Base-by-base conservation (phyloP, 1,140 invertebrate species). In the Drosophila subobscura region DNA sequence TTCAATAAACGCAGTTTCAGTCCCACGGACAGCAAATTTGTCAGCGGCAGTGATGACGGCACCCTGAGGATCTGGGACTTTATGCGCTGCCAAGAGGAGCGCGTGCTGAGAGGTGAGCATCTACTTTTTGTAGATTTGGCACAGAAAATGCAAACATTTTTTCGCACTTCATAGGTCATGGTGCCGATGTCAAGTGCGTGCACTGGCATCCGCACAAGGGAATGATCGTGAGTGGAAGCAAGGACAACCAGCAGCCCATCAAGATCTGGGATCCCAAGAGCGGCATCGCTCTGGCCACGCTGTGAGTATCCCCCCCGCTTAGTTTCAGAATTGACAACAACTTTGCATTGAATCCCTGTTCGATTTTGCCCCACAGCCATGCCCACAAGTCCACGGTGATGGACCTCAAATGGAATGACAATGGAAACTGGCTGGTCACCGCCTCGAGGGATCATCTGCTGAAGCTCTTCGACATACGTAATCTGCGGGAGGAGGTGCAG, bases 201-300 rank as follows among this genome's bases (percentile, higher is more conserved):
- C 98, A 99, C 92, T 99, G 99, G 99, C 99, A 99, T 94, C 99
- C 99, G 4, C 96, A 97, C 72, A 99, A 99, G 92, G 96, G 96
- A 73, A 94, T 99, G 52, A 95, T 99, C 77, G 97, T 99, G 20
- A 99, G 98, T 12, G 99, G 99, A 0, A 99, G 98, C 92, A 99
- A 99, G 93, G 99, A 99, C 92, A 99, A 98, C 92, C 99, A 99
- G 90, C 99, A 99, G 90, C 99, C 99, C 7, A 97, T 99, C 10
- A 99, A 99, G 92, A 93, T 99, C 12, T 99, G 99, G 99, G 99
- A 99, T 94, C 98, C 99, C 6, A 98, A 98, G 92, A 96, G 96
- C 64, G 98, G 98, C 0, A 95, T 97, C 72, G 96, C 96, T 7
- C 91, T 97, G 55, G 96, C 96, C n/a, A 97, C 96, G 10, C 91